Evolutionary conservation across 2,113 vertebrate genomes (phyloP).

Genomic region (Callorhinus ursinus): DNA sequence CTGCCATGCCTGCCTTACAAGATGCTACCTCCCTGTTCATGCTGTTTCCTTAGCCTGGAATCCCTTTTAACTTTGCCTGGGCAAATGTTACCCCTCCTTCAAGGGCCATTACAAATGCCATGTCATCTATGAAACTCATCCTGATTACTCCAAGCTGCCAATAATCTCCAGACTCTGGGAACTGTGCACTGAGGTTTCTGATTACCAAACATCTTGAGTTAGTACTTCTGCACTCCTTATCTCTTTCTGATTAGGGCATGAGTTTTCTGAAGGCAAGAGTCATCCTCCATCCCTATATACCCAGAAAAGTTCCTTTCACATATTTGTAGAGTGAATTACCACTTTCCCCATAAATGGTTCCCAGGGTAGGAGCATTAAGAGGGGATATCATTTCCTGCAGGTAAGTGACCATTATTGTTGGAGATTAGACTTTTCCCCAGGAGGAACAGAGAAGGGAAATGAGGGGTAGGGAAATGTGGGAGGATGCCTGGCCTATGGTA

Average conservation of each 20-base stretch:
- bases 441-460: neutral
- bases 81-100: neutral
- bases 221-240: neutral
- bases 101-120: neutral
- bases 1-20: neutral
- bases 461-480: neutral
- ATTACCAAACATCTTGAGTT: neutral
- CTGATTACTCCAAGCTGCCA: neutral
- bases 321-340: neutral
- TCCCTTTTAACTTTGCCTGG: neutral
- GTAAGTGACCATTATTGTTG: neutral
- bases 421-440: neutral
- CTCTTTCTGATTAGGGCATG: neutral
- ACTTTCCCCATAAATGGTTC: constrained; percentile 8
- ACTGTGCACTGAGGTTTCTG: neutral
- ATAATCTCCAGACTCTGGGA: neutral
- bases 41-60: neutral
- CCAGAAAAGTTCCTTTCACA: neutral
- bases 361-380: neutral
- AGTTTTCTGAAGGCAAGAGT: neutral
- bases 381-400: neutral
- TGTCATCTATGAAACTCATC: neutral
- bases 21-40: neutral
- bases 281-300: neutral
- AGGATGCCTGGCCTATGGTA: neutral